Evolutionary conservation across 2,888 invertebrate genomes (phyloP).

Genomic region (Cybosia mesomella): DNA sequence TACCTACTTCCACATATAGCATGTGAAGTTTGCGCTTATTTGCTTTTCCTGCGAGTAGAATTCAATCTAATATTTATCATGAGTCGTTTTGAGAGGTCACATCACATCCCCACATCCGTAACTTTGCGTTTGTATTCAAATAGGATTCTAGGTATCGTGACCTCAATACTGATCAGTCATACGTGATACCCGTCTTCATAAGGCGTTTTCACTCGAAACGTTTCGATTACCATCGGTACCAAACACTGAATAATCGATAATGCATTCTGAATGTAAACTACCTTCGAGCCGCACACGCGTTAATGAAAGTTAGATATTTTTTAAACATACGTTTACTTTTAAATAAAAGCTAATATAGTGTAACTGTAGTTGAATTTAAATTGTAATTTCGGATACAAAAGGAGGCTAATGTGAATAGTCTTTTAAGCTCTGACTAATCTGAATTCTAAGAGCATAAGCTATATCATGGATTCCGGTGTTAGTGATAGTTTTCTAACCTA

Average conservation of each 20-base stretch:
- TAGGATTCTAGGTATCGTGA: slow-evolving; percentile 57
- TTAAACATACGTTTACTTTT: slow-evolving; percentile 18
- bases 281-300: slow-evolving; percentile 24
- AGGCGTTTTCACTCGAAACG: slow-evolving; percentile 73
- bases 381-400: not conserved
- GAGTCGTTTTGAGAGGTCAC: slow-evolving; percentile 32
- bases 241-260: slow-evolving; percentile 51
- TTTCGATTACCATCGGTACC: slow-evolving; percentile 56
- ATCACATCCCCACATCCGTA: slow-evolving; percentile 62
- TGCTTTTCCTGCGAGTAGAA: slow-evolving; percentile 18
- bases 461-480: slow-evolving; percentile 23
- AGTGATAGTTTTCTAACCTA: not conserved
- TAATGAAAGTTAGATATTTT: slow-evolving; percentile 47
- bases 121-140: slow-evolving; percentile 66
- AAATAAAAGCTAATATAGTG: slow-evolving; percentile 13
- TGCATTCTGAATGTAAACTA: slow-evolving; percentile 45
- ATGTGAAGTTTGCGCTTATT: not conserved
- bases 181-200: slow-evolving; percentile 71
- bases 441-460: slow-evolving; percentile 24
- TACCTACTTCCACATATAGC: not conserved
- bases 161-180: slow-evolving; percentile 74
- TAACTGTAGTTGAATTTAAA: slow-evolving; percentile 7
- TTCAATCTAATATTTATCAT: slow-evolving; percentile 35
- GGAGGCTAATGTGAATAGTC: slow-evolving; percentile 10
- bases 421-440: slow-evolving; percentile 13